These are phyloP conservation scores for Synodontis membranacea DNA, from an alignment of 2,113 vertebrate genomes.

Conservation along the genomic window DNA sequence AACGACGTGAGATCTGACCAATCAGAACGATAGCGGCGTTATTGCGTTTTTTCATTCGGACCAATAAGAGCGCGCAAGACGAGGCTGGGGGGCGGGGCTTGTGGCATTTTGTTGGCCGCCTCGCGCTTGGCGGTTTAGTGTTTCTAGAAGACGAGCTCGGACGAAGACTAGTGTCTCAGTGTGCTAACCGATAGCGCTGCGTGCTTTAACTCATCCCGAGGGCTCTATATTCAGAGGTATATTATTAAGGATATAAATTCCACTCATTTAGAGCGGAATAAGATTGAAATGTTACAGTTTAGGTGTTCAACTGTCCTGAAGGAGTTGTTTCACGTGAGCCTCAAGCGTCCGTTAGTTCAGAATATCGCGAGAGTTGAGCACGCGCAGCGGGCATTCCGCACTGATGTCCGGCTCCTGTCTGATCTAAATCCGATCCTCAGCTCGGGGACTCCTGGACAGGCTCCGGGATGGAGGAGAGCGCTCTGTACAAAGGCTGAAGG, in stretches of 20 bases:
- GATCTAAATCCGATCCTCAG: slow-evolving; percentile 54
- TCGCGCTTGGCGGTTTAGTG: slow-evolving; percentile 30
- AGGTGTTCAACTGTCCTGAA: slow-evolving; percentile 67
- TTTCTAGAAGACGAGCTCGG: slow-evolving; percentile 34
- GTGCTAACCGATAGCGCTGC: background rate
- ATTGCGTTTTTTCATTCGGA: slow-evolving; percentile 34
- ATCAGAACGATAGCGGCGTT: slow-evolving; percentile 44
- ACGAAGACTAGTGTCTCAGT: no score
- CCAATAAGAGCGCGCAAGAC: slow-evolving; percentile 55
- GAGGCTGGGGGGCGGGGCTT: slow-evolving; percentile 39
- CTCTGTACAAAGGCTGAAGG: slow-evolving; percentile 72
- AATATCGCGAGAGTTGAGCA: slow-evolving; percentile 47
- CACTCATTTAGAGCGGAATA: slow-evolving; percentile 54
- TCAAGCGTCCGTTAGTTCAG: slow-evolving; percentile 64
- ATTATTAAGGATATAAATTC: no score
- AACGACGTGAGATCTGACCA: slow-evolving; percentile 10
- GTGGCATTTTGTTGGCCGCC: slow-evolving; percentile 41
- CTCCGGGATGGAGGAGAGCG: slow-evolving; percentile 35
- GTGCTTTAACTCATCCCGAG: background rate
- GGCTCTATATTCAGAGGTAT: no score
- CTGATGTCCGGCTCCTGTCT: slow-evolving; percentile 45
- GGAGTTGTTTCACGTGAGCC: slow-evolving; percentile 69
- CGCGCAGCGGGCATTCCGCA: slow-evolving; percentile 53
- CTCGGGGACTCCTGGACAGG: slow-evolving; percentile 35
- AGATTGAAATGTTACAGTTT: slow-evolving; percentile 78